These are phyloP conservation scores for Protaetia brevitarsis DNA, from an alignment of 1,140 invertebrate species.

Conservation along the genomic window DNA sequence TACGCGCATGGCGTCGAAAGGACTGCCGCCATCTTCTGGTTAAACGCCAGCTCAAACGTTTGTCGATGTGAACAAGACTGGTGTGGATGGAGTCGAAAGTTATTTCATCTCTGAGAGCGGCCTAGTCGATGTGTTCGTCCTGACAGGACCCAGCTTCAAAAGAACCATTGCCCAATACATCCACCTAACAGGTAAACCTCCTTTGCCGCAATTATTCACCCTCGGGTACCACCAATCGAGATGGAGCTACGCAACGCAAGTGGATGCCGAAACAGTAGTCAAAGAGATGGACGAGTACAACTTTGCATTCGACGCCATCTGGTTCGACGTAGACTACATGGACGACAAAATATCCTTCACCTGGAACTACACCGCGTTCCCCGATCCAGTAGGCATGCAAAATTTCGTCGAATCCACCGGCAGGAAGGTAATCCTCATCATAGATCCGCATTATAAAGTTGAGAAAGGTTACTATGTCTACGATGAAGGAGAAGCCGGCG, in stretches of 20 bases:
- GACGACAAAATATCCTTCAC: conserved; percentile 96
- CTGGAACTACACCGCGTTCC: conserved; percentile 88
- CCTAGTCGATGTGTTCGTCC: conserved; percentile 84
- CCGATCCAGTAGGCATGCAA: conserved; percentile 86
- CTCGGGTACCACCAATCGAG: conserved; percentile 94
- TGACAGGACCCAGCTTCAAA: conserved; percentile 79
- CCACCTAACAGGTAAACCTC: conserved; percentile 77
- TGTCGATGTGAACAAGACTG: conserved; percentile 80
- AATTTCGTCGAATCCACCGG: conserved; percentile 84
- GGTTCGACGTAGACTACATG: conserved; percentile 98
- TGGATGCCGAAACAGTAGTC: conserved; percentile 81
- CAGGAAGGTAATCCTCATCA: conserved; percentile 88
- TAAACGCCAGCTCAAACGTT: conserved; percentile 97
- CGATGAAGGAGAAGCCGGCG: conserved; percentile 77
- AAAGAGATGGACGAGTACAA: conserved; percentile 83
- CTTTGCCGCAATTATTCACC: conserved; percentile 82
- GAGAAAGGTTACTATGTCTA: conserved; percentile 83
- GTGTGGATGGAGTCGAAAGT: conserved; percentile 63
- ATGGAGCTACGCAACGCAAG: conserved; percentile 98
- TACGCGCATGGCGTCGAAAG: conserved; percentile 79
- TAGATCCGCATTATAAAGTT: conserved; percentile 96
- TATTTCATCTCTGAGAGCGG: conserved; percentile 90
- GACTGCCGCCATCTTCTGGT: conserved; percentile 90
- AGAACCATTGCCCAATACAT: conserved; percentile 87
- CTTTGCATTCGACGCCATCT: conserved; percentile 92